Conservation (phyloP, 2,888 invertebrate species). For the Tipula helvola region DNA sequence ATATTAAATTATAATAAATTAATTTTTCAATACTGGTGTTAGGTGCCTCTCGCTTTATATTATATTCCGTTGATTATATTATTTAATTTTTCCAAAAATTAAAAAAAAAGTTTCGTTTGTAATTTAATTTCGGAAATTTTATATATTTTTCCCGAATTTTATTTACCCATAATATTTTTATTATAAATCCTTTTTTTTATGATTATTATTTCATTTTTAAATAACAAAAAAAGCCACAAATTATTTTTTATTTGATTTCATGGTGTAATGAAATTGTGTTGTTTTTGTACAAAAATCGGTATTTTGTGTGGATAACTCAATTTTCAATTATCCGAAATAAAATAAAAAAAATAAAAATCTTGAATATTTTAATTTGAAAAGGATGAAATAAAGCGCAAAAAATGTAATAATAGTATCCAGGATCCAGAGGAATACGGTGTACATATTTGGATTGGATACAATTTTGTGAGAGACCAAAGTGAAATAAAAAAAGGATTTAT, state of each 20-base stretch:
- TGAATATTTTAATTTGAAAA: neutral
- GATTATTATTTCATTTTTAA: neutral
- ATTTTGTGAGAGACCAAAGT: neutral
- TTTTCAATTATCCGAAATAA: neutral
- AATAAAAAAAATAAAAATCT: neutral
- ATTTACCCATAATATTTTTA: neutral
- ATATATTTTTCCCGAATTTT: neutral
- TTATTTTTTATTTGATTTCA: neutral
- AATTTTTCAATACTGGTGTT: neutral
- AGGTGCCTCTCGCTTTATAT: neutral
- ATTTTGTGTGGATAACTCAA: neutral
- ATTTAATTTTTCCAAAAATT: neutral
- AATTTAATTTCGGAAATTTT: neutral
- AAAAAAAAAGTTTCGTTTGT: neutral
- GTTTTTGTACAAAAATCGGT: neutral
- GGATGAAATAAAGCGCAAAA: neutral
- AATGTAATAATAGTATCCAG: neutral
- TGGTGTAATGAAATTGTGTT: neutral
- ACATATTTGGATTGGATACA: neutral
- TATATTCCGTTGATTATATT: neutral
- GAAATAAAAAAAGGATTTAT: neutral
- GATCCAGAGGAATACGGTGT: neutral
- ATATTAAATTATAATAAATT: neutral
- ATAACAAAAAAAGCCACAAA: neutral
- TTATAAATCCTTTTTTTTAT: neutral